A percentile compares a stretch with the other conserved stretches of the same genome.
Evolutionary conservation across 2,113 vertebrate species (phyloP).

Genomic region (Chiloscyllium plagiosum): DNA sequence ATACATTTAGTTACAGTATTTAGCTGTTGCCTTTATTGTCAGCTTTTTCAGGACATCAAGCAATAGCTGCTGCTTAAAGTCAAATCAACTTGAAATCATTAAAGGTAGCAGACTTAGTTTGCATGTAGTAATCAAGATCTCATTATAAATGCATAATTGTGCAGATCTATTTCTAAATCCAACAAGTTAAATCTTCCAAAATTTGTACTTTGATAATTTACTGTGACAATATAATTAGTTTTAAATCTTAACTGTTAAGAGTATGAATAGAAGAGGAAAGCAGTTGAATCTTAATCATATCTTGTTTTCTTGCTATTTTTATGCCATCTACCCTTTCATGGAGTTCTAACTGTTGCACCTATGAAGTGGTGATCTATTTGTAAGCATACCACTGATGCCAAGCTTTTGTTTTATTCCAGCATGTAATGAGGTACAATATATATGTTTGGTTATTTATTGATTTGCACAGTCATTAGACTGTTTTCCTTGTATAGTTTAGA

Average conservation of each 20-base stretch:
- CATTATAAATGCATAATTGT: not conserved
- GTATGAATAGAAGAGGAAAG: not conserved
- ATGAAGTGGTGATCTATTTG: not conserved
- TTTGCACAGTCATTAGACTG: too few species aligned
- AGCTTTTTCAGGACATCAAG: not conserved
- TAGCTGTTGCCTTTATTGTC: not conserved
- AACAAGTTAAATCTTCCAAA: not conserved
- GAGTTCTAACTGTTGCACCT: not conserved
- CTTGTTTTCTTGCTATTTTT: not conserved
- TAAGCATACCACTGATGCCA: not conserved
- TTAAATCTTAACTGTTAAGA: not conserved
- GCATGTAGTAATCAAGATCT: not conserved
- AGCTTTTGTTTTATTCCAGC: not conserved
- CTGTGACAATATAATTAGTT: not conserved
- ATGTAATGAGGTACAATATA: not conserved
- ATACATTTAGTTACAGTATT: not conserved
- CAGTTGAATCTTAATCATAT: not conserved
- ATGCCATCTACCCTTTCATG: not conserved
- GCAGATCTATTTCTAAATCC: not conserved
- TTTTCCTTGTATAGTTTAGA: too few species aligned
- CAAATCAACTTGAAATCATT: not conserved
- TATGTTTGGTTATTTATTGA: not conserved
- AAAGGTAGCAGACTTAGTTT: not conserved
- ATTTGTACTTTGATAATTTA: not conserved
- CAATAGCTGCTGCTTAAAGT: not conserved